Percentiles rank a stretch among this genome's conserved stretches.
phyloP scores from a whole-genome alignment of 53 echinoderm and acorn worm genomes.

The Antedon mediterranea region DNA sequence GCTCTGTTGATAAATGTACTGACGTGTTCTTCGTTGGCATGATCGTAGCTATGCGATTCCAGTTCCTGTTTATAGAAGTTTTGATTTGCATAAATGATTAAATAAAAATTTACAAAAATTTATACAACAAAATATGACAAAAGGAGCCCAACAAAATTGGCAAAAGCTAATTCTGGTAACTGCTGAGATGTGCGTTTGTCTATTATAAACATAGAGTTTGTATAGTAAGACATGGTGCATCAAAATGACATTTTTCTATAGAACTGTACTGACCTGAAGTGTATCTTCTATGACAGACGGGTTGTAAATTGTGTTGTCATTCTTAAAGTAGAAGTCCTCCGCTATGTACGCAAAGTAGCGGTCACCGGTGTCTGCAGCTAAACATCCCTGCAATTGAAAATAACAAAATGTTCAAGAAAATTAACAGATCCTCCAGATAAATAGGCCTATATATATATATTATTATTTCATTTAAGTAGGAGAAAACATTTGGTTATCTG shows the following conservation, averaged over 20 bases:
- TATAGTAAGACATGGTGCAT: neutral
- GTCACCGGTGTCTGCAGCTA: slow-evolving; percentile 20
- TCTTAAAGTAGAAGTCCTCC: slow-evolving; percentile 31
- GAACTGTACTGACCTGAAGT: neutral
- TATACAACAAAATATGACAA: too few species aligned
- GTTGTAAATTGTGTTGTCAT: neutral
- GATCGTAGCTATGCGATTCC: slow-evolving; percentile 30
- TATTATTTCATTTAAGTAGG: too few species aligned
- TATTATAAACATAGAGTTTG: too few species aligned
- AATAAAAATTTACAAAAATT: too few species aligned
- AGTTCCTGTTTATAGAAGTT: too few species aligned
- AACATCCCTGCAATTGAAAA: slow-evolving; percentile 37
- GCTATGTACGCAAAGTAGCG: slow-evolving; percentile 36
- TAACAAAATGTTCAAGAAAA: neutral
- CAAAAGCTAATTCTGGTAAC: too few species aligned
- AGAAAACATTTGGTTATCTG: too few species aligned
- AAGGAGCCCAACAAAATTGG: too few species aligned
- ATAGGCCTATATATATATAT: too few species aligned
- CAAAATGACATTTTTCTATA: neutral
- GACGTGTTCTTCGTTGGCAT: slow-evolving; percentile 26
- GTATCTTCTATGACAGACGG: neutral
- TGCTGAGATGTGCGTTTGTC: too few species aligned
- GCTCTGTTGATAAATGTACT: slow-evolving; percentile 50
- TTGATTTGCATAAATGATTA: too few species aligned
- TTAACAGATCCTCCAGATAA: too few species aligned